A percentile compares a stretch with the other conserved stretches of the same genome.
phyloP scores from a whole-genome alignment of 2,113 vertebrate species.

The Petaurus breviceps region DNA sequence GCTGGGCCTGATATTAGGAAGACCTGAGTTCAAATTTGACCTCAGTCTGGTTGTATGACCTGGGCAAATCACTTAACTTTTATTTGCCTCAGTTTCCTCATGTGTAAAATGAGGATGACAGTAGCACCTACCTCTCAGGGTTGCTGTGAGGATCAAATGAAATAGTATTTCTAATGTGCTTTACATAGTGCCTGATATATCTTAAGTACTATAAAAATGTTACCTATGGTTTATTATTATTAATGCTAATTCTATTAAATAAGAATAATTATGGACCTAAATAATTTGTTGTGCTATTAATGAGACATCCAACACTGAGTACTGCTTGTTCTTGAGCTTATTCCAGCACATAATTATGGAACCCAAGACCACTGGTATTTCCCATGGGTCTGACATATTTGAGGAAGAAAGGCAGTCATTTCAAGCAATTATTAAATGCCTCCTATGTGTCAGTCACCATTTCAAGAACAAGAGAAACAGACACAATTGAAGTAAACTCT shows the following conservation, averaged over 20 bases:
- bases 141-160: background rate
- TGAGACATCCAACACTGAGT: background rate
- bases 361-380: background rate
- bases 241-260: background rate
- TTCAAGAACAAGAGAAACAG: background rate
- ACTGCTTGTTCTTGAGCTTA: background rate
- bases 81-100: background rate
- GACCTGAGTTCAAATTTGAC: background rate
- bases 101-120: background rate
- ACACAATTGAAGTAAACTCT: background rate
- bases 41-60: background rate
- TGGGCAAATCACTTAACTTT: background rate
- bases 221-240: background rate
- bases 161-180: background rate
- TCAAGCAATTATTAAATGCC: background rate
- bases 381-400: background rate
- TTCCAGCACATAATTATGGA: background rate
- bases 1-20: background rate
- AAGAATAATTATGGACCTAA: background rate
- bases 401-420: background rate
- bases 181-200: background rate
- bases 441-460: background rate
- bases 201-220: background rate
- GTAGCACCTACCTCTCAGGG: background rate
- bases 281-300: background rate